phyloP scores from a whole-genome alignment of 1,140 invertebrate species.

The Pectinophora gossypiella region DNA sequence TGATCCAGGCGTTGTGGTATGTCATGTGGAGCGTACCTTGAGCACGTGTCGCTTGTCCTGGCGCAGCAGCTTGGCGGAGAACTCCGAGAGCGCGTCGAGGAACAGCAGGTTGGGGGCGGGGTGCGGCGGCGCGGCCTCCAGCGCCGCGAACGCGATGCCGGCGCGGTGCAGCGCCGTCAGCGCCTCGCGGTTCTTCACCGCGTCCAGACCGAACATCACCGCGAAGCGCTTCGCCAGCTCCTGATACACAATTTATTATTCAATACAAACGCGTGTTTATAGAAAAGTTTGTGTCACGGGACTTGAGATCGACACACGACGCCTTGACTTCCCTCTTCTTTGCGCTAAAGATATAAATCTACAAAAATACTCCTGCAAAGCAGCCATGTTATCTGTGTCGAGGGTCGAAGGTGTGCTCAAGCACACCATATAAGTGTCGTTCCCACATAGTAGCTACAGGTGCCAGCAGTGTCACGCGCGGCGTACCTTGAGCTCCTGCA shows the following conservation, averaged over 20 bases:
- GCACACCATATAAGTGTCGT: too few species aligned
- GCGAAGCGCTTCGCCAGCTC: conserved; percentile 98
- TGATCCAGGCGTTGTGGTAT: background rate
- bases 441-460: too few species aligned
- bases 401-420: background rate
- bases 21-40: conserved; percentile 25
- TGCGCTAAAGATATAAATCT: too few species aligned
- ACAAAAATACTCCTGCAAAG: too few species aligned
- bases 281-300: too few species aligned
- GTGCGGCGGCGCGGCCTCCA: conserved; percentile 82
- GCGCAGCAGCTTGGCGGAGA: conserved; percentile 96
- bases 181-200: conserved; percentile 97
- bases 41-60: conserved; percentile 95
- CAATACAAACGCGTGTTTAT: too few species aligned
- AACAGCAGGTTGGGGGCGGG: conserved; percentile 93
- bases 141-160: conserved; percentile 93
- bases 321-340: too few species aligned
- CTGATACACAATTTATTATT: conserved; percentile 27
- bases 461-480: too few species aligned
- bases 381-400: too few species aligned
- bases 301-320: too few species aligned
- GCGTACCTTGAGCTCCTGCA: conserved; percentile 88
- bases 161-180: conserved; percentile 96
- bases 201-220: conserved; percentile 97
- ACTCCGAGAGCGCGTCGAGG: conserved; percentile 96